These are phyloP conservation scores for Egretta garzetta DNA, from an alignment of 2,113 vertebrate species.

Conservation along the genomic window DNA sequence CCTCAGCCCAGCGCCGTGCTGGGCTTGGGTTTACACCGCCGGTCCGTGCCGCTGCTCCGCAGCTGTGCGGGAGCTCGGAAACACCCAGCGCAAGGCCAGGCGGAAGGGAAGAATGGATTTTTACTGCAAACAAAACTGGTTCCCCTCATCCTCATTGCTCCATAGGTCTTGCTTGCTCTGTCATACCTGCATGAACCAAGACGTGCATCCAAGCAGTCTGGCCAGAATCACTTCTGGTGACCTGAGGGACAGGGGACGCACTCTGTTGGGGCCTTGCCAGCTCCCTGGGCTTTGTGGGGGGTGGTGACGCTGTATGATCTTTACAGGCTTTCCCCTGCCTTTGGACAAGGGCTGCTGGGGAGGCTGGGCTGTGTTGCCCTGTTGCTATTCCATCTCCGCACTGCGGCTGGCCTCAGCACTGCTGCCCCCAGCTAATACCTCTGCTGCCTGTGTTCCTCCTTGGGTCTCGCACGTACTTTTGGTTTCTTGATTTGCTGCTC, in stretches of 20 bases:
- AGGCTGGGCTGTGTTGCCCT: neutral
- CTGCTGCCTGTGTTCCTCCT: neutral
- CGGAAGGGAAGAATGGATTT: neutral
- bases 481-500: neutral
- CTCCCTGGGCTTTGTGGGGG: neutral
- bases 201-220: rapidly evolving
- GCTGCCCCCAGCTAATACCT: neutral
- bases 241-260: rapidly evolving
- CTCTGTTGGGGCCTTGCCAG: neutral
- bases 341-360: neutral
- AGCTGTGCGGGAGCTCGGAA: neutral
- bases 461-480: rapidly evolving
- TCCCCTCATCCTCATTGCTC: neutral
- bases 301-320: neutral
- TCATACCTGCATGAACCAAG: neutral
- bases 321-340: neutral
- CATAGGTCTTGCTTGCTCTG: rapidly evolving
- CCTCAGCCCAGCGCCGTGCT: rapidly evolving
- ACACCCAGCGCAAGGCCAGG: neutral
- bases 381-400: rapidly evolving
- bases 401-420: neutral
- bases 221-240: neutral
- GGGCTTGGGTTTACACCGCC: rapidly evolving
- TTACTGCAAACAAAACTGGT: rapidly evolving
- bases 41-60: neutral